These are phyloP conservation scores for Uria lomvia DNA, from an alignment of 2,113 vertebrate species.

Conservation along the genomic window DNA sequence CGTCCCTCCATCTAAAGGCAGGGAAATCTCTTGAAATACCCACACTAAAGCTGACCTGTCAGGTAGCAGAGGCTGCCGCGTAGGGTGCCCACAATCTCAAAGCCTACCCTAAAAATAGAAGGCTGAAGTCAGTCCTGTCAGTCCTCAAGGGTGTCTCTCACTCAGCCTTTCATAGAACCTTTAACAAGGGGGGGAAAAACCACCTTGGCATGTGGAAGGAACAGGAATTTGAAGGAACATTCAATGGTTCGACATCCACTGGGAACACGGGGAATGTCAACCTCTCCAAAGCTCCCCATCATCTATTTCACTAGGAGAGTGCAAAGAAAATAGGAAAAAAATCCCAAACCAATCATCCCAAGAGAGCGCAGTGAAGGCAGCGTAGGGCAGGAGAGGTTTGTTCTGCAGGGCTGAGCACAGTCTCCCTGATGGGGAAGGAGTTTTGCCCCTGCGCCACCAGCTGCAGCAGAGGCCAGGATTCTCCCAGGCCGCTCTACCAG, in stretches of 20 bases:
- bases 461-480: neutral
- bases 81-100: neutral
- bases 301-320: neutral
- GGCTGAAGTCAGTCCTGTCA: neutral
- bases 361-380: neutral
- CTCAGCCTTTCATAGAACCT: neutral
- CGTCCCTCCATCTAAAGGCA: neutral
- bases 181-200: neutral
- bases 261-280: fast-evolving
- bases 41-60: neutral
- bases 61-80: neutral
- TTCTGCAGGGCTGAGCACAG: neutral
- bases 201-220: neutral
- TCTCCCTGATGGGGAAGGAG: neutral
- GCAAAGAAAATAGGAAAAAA: fast-evolving
- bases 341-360: too few species aligned
- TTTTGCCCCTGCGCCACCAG: neutral
- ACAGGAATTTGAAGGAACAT: neutral
- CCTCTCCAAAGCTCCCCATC: neutral
- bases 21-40: neutral
- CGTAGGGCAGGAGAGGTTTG: neutral
- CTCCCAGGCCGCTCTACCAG: neutral
- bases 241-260: fast-evolving
- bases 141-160: neutral
- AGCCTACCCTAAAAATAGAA: neutral